phyloP scores from a whole-genome alignment of 2,888 invertebrate genomes.

The Acrocera orbiculus region DNA sequence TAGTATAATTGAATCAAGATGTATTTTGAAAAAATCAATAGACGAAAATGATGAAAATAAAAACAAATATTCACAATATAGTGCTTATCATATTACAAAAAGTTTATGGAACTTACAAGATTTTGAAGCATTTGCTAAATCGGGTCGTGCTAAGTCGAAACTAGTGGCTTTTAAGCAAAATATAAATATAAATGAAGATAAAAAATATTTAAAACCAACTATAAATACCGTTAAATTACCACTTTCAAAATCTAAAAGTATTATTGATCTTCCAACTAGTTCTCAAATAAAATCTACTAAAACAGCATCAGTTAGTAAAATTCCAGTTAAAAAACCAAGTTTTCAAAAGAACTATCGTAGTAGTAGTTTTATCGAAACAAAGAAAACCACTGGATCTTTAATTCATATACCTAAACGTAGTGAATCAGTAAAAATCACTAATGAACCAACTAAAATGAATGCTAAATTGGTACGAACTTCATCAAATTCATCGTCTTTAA shows the following conservation, averaged over 20 bases:
- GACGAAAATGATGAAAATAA: constrained; percentile 15
- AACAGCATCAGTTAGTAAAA: constrained; percentile 40
- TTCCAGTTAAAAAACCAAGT: constrained; percentile 33
- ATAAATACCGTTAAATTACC: neutral
- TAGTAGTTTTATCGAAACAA: constrained; percentile 20
- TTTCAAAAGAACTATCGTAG: constrained; percentile 19
- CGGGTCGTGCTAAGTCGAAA: constrained; percentile 23
- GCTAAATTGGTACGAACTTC: no score
- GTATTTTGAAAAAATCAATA: constrained; percentile 40
- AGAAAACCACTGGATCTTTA: constrained; percentile 4
- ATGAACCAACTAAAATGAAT: no score
- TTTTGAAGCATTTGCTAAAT: constrained; percentile 37
- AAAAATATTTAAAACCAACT: neutral
- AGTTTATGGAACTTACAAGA: constrained; percentile 42
- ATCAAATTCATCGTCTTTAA: no score
- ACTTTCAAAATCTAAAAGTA: constrained; percentile 37
- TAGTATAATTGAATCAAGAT: constrained; percentile 50
- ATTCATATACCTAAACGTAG: constrained; percentile 4
- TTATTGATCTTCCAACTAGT: constrained; percentile 34
- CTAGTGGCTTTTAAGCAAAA: constrained; percentile 23
- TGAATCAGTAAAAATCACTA: neutral
- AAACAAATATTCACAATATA: constrained; percentile 7
- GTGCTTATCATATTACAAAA: constrained; percentile 35
- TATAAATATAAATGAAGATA: constrained; percentile 28
- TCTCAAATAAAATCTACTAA: constrained; percentile 20